phyloP scores from a whole-genome alignment of 1,140 invertebrate genomes.

The Brachionus angularis region DNA sequence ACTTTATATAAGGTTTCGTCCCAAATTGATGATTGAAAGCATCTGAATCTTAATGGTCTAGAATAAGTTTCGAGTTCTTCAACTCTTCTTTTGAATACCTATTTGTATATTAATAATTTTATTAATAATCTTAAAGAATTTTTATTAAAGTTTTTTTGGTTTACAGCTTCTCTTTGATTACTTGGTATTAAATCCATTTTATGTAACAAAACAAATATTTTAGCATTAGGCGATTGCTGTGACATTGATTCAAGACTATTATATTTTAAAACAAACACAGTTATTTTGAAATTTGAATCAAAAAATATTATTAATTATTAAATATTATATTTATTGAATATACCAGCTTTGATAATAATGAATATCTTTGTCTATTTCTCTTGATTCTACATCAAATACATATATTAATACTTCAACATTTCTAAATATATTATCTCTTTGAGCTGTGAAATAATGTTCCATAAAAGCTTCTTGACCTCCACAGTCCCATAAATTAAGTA shows the following conservation, averaged over 20 bases:
- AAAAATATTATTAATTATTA: too few relatives aligned
- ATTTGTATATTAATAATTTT: neutral
- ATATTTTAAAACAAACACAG: too few relatives aligned
- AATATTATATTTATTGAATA: too few relatives aligned
- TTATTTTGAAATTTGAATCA: too few relatives aligned
- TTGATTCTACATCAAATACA: slow-evolving; percentile 97
- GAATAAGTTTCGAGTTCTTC: slow-evolving; percentile 79
- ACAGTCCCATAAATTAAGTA: slow-evolving; percentile 98
- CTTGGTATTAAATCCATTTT: slow-evolving; percentile 99
- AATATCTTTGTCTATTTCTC: slow-evolving; percentile 80
- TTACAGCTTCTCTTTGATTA: slow-evolving; percentile 79
- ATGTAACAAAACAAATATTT: slow-evolving; percentile 88
- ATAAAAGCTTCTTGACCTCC: slow-evolving; percentile 99
- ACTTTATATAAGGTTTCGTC: slow-evolving; percentile 99
- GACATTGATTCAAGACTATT: slow-evolving; percentile 95
- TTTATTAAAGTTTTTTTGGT: neutral
- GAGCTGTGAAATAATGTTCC: slow-evolving; percentile 98
- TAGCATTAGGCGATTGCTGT: slow-evolving; percentile 89
- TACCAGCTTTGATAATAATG: slow-evolving; percentile 63
- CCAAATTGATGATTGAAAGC: slow-evolving; percentile 98
- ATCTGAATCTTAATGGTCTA: slow-evolving; percentile 83
- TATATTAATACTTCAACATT: slow-evolving; percentile 81
- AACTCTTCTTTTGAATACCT: slow-evolving; percentile 52
- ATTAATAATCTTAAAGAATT: neutral
- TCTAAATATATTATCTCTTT: slow-evolving; percentile 89